phyloP scores from a whole-genome alignment of 2,113 vertebrate genomes.

The Antechinus flavipes region DNA sequence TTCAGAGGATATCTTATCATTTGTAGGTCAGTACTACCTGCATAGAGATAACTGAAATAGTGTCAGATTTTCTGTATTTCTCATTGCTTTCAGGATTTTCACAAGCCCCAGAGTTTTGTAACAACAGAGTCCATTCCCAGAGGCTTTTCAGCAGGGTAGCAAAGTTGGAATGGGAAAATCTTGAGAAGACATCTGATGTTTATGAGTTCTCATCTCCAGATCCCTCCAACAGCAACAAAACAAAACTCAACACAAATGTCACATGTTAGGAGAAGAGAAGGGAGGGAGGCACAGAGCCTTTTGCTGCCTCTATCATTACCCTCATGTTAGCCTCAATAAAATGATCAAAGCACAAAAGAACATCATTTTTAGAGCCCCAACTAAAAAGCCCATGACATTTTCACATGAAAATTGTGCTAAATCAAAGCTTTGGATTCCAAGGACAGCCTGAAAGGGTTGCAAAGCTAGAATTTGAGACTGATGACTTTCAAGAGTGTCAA shows the following conservation, averaged over 20 bases:
- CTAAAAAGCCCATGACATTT: slow-evolving; percentile 10
- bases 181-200: neutral
- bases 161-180: neutral
- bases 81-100: neutral
- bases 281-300: neutral
- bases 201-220: neutral
- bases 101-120: neutral
- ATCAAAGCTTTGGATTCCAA: neutral
- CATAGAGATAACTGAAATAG: neutral
- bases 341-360: slow-evolving; percentile 8
- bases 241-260: neutral
- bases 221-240: neutral
- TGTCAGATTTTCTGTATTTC: neutral
- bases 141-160: neutral
- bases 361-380: slow-evolving; percentile 2
- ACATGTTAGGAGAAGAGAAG: neutral
- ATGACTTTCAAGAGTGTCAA: slow-evolving; percentile 62
- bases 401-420: slow-evolving; percentile 23
- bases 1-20: neutral
- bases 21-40: neutral
- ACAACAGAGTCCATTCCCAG: neutral
- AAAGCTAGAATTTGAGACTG: slow-evolving; percentile 31
- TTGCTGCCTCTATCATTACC: slow-evolving; percentile 17
- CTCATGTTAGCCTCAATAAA: slow-evolving; percentile 20
- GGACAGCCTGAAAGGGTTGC: neutral